Conservation (phyloP, 1,140 invertebrate species). For the Lerema accius region DNA sequence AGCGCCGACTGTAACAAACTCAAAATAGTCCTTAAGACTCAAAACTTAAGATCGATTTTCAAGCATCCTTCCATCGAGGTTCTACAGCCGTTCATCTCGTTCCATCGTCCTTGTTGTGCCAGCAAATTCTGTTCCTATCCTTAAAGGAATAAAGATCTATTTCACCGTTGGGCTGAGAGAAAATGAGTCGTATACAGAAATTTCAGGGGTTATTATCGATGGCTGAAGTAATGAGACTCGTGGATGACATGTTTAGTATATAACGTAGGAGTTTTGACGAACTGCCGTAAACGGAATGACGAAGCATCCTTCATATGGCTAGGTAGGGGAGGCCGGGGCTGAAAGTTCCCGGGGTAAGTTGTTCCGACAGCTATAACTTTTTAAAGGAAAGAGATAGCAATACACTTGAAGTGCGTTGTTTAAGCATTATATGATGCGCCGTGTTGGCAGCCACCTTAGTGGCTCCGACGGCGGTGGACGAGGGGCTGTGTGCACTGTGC, state of each 20-base stretch:
- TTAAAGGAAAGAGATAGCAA: too few relatives aligned
- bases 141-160: conserved; percentile 82
- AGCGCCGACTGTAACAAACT: not conserved
- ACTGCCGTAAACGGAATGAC: not conserved
- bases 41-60: not conserved
- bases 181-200: conserved; percentile 69
- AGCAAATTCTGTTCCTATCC: conserved; percentile 75
- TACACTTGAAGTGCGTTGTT: too few relatives aligned
- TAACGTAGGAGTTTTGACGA: conserved; percentile 17
- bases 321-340: too few relatives aligned
- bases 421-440: too few relatives aligned
- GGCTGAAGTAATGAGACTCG: conserved; percentile 37
- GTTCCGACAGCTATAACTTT: too few relatives aligned
- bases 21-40: conserved; percentile 19
- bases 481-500: too few relatives aligned
- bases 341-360: too few relatives aligned
- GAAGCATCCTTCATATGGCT: too few relatives aligned
- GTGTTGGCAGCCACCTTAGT: too few relatives aligned
- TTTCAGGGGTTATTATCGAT: conserved; percentile 63
- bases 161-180: conserved; percentile 68
- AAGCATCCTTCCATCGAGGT: not conserved
- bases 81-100: conserved; percentile 38
- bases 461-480: too few relatives aligned
- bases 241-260: conserved; percentile 56
- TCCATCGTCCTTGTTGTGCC: conserved; percentile 63